These are phyloP conservation scores for Spilosoma lubricipeda DNA, from an alignment of 2,888 invertebrate genomes.

Conservation along the genomic window DNA sequence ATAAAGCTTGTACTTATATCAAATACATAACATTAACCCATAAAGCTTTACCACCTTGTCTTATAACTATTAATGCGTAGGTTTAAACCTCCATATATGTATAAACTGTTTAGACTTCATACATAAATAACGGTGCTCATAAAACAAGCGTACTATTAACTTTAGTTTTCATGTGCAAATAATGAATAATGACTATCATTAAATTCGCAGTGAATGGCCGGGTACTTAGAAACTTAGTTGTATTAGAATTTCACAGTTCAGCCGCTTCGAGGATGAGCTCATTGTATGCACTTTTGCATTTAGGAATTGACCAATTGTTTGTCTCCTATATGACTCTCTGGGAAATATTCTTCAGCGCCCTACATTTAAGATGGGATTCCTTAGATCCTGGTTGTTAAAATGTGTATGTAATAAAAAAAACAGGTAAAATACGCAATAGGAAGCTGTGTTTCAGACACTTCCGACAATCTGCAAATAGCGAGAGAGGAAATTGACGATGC, in stretches of 20 bases:
- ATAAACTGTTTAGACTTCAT: conserved; percentile 5
- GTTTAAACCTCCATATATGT: conserved; percentile 1
- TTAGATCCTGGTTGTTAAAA: too few species aligned
- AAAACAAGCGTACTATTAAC: conserved; percentile 5
- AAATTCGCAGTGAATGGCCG: not conserved
- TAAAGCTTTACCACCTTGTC: not conserved
- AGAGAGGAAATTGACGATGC: too few species aligned
- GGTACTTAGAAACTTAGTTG: not conserved
- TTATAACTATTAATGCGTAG: conserved; percentile 7
- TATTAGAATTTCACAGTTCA: not conserved
- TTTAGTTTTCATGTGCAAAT: conserved; percentile 6
- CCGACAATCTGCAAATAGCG: too few species aligned
- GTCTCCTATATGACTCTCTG: too few species aligned
- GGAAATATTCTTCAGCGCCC: not conserved
- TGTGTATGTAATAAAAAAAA: too few species aligned
- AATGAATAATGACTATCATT: conserved; percentile 1
- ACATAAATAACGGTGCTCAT: conserved; percentile 10
- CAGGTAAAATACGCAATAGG: too few species aligned
- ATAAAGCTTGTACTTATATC: not conserved
- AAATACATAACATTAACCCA: conserved; percentile 1
- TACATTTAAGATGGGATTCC: too few species aligned
- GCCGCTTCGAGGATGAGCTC: not conserved
- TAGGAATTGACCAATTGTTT: not conserved
- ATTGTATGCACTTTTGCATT: not conserved
- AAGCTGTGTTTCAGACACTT: too few species aligned